Evolutionary conservation across 2,113 vertebrate species (phyloP).

Genomic region (Tupaia chinensis): DNA sequence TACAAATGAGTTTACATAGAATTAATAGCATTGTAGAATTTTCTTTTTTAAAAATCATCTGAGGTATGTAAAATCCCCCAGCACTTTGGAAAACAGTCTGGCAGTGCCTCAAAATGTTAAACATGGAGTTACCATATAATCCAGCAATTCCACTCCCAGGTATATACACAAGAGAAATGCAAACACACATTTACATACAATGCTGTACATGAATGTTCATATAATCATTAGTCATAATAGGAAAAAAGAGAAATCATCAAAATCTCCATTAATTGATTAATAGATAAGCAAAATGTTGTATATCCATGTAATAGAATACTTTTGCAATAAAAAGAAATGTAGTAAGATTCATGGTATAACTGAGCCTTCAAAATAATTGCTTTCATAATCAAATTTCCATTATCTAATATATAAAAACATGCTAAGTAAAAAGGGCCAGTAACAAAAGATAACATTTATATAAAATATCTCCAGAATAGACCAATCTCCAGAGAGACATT

Average conservation of each 20-base stretch:
- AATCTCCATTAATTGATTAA: not conserved
- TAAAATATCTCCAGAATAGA: slow-evolving; percentile 24
- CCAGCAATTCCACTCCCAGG: slow-evolving; percentile 2
- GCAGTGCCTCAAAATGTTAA: slow-evolving; percentile 43
- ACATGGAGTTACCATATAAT: not conserved
- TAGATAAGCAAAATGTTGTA: not conserved
- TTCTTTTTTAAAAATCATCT: slow-evolving; percentile 13
- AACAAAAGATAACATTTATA: slow-evolving; percentile 33
- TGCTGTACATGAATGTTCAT: slow-evolving; percentile 9
- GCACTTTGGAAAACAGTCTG: slow-evolving; percentile 16
- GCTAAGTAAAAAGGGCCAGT: slow-evolving; percentile 38
- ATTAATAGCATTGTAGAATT: not conserved
- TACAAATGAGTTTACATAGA: not conserved
- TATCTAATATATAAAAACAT: slow-evolving; percentile 48
- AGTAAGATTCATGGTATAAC: not conserved
- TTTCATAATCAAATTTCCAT: slow-evolving; percentile 29
- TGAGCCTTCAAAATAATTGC: not conserved
- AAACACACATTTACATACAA: slow-evolving; percentile 9
- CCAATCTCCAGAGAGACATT: slow-evolving; percentile 45
- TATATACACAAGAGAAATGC: slow-evolving; percentile 27
- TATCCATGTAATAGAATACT: not conserved
- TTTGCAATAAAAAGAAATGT: not conserved
- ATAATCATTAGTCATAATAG: slow-evolving; percentile 43
- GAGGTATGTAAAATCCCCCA: not conserved
- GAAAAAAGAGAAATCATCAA: slow-evolving; percentile 43